Evolutionary conservation across 2,113 vertebrate species (phyloP).

Genomic region (Bombycilla garrulus): DNA sequence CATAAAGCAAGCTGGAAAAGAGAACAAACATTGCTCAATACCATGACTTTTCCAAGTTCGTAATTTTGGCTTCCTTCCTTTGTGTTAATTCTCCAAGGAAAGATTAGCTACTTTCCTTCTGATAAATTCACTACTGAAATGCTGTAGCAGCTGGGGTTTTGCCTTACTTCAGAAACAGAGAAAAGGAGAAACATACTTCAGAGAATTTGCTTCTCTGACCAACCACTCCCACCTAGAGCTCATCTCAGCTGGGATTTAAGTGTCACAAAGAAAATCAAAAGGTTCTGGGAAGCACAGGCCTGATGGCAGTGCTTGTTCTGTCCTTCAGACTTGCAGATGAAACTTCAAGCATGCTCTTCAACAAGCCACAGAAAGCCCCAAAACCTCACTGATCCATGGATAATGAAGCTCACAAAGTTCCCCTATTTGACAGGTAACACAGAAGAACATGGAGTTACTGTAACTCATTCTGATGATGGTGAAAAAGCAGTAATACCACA

Average conservation of each 20-base stretch:
- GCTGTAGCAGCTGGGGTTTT: not conserved
- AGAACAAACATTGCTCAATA: not conserved
- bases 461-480: not conserved
- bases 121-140: not conserved
- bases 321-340: not conserved
- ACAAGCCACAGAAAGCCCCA: not conserved
- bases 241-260: slow-evolving; percentile 28
- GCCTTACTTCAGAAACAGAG: not conserved
- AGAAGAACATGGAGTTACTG: not conserved
- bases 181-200: not conserved
- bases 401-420: not conserved
- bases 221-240: not conserved
- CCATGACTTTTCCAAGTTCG: not conserved
- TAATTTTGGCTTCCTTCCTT: not conserved
- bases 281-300: slow-evolving; percentile 33
- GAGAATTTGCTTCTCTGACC: not conserved
- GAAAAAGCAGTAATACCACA: not conserved
- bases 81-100: not conserved
- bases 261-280: slow-evolving; percentile 3
- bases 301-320: not conserved
- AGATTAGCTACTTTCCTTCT: not conserved
- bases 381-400: not conserved
- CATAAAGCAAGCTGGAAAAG: not conserved
- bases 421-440: not conserved
- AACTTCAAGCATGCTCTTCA: not conserved